Evolutionary conservation across 1,140 invertebrate species (phyloP).

Genomic region (Plutomurus gul): DNA sequence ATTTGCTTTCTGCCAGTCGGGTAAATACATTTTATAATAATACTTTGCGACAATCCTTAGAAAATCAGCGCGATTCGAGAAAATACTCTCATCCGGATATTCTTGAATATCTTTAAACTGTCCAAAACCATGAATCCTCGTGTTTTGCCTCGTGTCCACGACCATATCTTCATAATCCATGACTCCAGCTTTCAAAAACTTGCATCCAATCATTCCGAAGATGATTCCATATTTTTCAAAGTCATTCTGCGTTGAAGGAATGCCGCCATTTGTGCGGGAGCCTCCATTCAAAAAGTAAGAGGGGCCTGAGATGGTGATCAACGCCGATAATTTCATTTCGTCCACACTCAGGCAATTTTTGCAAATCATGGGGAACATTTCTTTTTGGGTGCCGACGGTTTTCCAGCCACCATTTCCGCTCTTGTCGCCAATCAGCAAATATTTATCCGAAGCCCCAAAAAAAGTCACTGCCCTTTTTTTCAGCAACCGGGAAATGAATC

Average conservation of each 20-base stretch:
- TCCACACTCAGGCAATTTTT: neutral
- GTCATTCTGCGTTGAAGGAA: neutral
- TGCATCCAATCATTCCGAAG: neutral
- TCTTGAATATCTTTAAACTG: neutral
- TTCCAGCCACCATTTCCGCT: neutral
- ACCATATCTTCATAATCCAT: neutral
- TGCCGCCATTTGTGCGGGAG: neutral
- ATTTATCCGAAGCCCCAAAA: neutral
- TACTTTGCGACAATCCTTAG: neutral
- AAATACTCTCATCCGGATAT: neutral
- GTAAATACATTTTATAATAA: neutral
- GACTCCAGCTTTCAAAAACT: neutral
- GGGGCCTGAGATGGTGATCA: neutral
- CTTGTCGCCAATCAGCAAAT: neutral
- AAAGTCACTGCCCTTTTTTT: neutral
- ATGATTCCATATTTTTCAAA: neutral
- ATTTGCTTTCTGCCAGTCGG: neutral
- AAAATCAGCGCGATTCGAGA: neutral
- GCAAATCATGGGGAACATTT: neutral
- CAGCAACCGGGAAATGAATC: neutral
- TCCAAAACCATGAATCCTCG: neutral
- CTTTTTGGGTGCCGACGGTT: neutral
- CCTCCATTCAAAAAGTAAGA: neutral
- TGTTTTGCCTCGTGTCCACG: neutral
- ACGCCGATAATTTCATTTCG: neutral